A percentile compares a stretch with the other conserved stretches of the same genome.
These are phyloP conservation scores for Stigmatopora argus DNA, from an alignment of 2,113 vertebrate species.

Conservation along the genomic window DNA sequence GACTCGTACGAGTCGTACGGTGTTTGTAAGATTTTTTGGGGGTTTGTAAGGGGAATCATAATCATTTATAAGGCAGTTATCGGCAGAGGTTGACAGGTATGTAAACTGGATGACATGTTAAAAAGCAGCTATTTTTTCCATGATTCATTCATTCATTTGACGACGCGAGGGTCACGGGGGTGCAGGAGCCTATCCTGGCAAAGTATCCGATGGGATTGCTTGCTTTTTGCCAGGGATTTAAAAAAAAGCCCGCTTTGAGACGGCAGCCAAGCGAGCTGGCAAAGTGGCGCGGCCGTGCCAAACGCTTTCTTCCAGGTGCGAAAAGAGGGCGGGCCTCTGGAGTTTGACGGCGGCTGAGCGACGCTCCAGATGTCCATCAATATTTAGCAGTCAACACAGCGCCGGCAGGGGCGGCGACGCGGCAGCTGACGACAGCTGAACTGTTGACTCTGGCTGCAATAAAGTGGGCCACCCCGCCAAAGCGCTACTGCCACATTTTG, in stretches of 20 bases:
- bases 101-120: no score
- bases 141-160: no score
- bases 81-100: no score
- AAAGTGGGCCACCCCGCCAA: neutral
- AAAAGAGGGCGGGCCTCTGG: conserved; percentile 46
- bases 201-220: conserved; percentile 33
- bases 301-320: conserved; percentile 32
- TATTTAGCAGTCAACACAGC: conserved; percentile 74
- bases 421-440: conserved; percentile 59
- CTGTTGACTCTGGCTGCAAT: conserved; percentile 30
- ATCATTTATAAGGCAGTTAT: no score
- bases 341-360: conserved; percentile 66
- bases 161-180: no score
- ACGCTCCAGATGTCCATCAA: conserved; percentile 76
- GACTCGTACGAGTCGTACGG: no score
- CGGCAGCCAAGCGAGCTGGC: conserved; percentile 27
- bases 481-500: neutral
- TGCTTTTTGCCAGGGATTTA: conserved; percentile 33
- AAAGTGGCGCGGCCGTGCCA: conserved; percentile 32
- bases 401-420: conserved; percentile 57
- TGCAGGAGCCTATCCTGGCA: no score
- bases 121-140: no score
- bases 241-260: conserved; percentile 47
- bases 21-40: no score
- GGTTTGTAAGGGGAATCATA: no score